Percentiles rank a stretch among this genome's conserved stretches.
phyloP scores from a whole-genome alignment of 2,797 vertebrate species.

The Amblyopsis hoosieri region DNA sequence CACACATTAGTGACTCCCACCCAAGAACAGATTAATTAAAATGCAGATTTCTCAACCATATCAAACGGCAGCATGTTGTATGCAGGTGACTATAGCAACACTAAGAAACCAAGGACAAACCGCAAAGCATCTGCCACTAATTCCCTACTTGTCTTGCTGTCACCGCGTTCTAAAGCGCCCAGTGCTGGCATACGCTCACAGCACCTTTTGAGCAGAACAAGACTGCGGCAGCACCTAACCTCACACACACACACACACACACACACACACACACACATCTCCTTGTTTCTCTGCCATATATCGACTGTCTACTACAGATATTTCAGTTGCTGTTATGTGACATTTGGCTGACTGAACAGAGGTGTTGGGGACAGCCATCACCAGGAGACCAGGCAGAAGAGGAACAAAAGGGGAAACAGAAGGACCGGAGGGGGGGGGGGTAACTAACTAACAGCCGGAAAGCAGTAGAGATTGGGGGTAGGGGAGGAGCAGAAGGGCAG shows the following conservation, averaged over 20 bases:
- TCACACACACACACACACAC: background rate
- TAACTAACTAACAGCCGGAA: constrained; percentile 34
- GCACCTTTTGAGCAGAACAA: constrained; percentile 62
- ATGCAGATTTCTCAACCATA: background rate
- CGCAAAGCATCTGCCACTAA: background rate
- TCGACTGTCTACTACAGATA: constrained; percentile 77
- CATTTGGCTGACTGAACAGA: constrained; percentile 81
- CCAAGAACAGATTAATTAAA: background rate
- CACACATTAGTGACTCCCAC: constrained; percentile 11
- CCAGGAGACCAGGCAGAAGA: constrained; percentile 56
- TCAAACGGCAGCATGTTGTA: no score
- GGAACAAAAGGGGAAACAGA: constrained; percentile 41
- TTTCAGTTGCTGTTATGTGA: constrained; percentile 78
- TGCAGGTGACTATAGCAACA: constrained; percentile 2
- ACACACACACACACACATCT: background rate
- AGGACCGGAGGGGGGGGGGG: constrained; percentile 18
- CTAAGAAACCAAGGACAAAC: constrained; percentile 1
- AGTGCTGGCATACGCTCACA: constrained; percentile 36
- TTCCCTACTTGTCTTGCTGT: constrained; percentile 42
- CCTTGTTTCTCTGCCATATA: constrained; percentile 64
- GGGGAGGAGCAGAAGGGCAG: constrained; percentile 34
- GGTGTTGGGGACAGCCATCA: constrained; percentile 73
- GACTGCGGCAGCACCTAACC: constrained; percentile 38
- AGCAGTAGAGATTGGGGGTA: constrained; percentile 44
- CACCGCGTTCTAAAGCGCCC: constrained; percentile 42